These are phyloP conservation scores for Vespertilio murinus DNA, from an alignment of 2,797 vertebrate genomes.

Conservation along the genomic window DNA sequence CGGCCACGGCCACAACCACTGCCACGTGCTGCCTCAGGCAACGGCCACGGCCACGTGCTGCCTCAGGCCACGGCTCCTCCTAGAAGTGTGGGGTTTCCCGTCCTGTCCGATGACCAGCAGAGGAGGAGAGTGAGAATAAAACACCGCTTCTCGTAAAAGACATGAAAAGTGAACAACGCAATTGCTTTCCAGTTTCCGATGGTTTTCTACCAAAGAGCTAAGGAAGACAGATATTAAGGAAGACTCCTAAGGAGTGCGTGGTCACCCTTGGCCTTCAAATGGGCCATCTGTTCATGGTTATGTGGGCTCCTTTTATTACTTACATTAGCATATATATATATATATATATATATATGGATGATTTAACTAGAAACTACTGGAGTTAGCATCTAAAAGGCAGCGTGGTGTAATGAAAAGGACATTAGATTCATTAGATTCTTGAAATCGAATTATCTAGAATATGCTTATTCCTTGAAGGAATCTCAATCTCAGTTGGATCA, in stretches of 20 bases:
- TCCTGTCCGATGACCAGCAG: conserved; percentile 75
- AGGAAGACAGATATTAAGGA: conserved; percentile 68
- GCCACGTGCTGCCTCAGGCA: conserved; percentile 57
- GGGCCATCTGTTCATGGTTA: conserved; percentile 15
- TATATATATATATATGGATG: not conserved
- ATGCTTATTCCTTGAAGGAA: not conserved
- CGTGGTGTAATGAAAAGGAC: conserved; percentile 52
- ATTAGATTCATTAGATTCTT: conserved; percentile 50
- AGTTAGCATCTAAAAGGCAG: conserved; percentile 25
- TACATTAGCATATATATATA: conserved; percentile 19
- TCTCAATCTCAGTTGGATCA: conserved; percentile 35
- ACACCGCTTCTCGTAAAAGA: conserved; percentile 42
- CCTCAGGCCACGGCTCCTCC: conserved; percentile 53
- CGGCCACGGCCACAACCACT: no score
- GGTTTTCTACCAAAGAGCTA: conserved; percentile 54
- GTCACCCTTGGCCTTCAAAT: conserved; percentile 49
- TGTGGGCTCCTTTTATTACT: conserved; percentile 30
- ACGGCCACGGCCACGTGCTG: conserved; percentile 37
- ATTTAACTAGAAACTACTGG: conserved; percentile 39
- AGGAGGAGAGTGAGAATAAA: conserved; percentile 60
- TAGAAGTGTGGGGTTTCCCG: conserved; percentile 64
- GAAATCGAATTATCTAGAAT: conserved; percentile 54
- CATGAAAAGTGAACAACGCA: not conserved
- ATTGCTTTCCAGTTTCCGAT: not conserved
- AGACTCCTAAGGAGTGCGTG: conserved; percentile 47